These are phyloP conservation scores for Trypoxylon attenuatum DNA, from an alignment of 2,888 invertebrate genomes.

Conservation along the genomic window DNA sequence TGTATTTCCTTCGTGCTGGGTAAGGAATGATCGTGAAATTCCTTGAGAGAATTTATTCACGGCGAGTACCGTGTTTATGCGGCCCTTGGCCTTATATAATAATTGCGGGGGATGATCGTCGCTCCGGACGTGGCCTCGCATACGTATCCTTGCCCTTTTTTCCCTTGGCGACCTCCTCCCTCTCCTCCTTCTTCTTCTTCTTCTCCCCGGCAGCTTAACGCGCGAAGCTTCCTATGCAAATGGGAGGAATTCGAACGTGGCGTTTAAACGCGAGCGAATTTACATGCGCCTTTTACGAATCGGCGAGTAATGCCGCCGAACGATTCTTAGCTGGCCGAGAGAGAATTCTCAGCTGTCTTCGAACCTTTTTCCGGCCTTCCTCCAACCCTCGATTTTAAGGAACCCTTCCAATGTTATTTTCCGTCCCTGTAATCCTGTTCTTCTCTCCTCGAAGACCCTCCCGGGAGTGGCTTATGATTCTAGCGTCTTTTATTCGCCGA, in stretches of 20 bases:
- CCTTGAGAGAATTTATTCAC: not conserved
- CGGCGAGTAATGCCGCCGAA: too few species aligned
- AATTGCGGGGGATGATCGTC: conserved; percentile 23
- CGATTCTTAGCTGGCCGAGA: too few species aligned
- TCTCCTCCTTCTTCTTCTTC: not conserved
- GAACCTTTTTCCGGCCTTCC: conserved; percentile 33
- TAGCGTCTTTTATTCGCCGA: too few species aligned
- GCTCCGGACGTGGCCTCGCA: conserved; percentile 19
- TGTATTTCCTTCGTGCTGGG: too few species aligned
- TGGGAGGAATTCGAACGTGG: conserved; percentile 32
- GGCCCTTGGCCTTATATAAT: conserved; percentile 27
- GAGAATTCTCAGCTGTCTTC: conserved; percentile 29
- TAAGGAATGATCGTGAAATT: too few species aligned
- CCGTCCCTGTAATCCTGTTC: too few species aligned
- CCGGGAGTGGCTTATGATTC: too few species aligned
- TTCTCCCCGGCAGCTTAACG: conserved; percentile 49
- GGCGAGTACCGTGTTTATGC: conserved; percentile 27
- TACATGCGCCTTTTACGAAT: conserved; percentile 39
- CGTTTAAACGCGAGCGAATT: conserved; percentile 43
- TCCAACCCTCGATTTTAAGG: conserved; percentile 4
- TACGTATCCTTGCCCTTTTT: not conserved
- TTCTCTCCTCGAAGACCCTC: too few species aligned
- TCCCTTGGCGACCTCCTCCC: conserved; percentile 8
- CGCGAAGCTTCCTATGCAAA: conserved; percentile 63
- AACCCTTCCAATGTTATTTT: too few species aligned